phyloP scores from a whole-genome alignment of 2,113 vertebrate genomes.

The Athene noctua region DNA sequence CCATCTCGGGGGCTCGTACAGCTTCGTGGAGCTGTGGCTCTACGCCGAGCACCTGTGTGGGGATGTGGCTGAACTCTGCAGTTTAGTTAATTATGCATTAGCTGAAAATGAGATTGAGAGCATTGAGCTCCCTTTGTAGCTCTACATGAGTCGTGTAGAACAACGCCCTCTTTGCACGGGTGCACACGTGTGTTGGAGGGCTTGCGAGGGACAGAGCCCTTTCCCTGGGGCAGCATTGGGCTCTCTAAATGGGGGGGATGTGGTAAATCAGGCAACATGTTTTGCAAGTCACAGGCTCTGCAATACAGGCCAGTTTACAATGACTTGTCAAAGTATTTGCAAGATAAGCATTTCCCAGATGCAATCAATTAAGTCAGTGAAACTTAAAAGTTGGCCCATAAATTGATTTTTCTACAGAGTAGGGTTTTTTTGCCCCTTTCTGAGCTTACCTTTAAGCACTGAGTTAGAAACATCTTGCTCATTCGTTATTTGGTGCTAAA shows the following conservation, averaged over 20 bases:
- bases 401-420: not conserved
- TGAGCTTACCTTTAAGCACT: not conserved
- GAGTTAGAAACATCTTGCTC: not conserved
- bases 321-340: slow-evolving; percentile 17
- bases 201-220: not conserved
- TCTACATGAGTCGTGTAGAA: rapidly evolving
- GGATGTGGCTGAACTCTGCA: not conserved
- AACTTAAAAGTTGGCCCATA: not conserved
- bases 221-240: not conserved
- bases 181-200: rapidly evolving
- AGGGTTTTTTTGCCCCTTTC: not conserved
- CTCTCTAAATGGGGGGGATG: rapidly evolving
- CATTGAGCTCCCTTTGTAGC: not conserved
- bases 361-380: not conserved
- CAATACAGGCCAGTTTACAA: not conserved
- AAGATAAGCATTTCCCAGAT: not conserved
- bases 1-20: not conserved
- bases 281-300: not conserved
- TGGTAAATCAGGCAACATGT: not conserved
- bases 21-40: not conserved
- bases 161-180: not conserved
- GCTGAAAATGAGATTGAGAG: not conserved
- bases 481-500: not conserved
- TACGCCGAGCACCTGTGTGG: rapidly evolving
- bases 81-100: not conserved